A percentile compares a stretch with the other conserved stretches of the same genome.
phyloP scores from a whole-genome alignment of 2,888 invertebrate species.

The Trissonchulus latispiculum region DNA sequence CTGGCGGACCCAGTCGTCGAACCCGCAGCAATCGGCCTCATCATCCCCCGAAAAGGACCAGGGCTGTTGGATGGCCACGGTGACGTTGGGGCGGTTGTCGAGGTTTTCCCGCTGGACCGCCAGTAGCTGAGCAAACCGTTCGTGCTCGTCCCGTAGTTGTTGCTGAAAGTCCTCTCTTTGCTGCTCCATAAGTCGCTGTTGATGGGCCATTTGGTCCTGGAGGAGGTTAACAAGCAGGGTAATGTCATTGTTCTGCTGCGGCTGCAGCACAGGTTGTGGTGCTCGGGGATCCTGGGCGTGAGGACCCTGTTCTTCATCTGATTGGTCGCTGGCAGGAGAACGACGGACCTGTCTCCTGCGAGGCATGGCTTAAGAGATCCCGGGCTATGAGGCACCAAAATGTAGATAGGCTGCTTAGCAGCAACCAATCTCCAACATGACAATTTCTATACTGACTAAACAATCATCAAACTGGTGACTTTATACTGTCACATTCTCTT shows the following conservation, averaged over 20 bases:
- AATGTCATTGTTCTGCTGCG: neutral
- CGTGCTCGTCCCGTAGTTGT: neutral
- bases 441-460: too few relatives aligned
- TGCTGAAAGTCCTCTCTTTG: neutral
- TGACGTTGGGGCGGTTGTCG: neutral
- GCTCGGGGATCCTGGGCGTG: neutral
- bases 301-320: too few relatives aligned
- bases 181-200: neutral
- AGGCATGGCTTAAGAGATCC: neutral
- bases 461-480: too few relatives aligned
- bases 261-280: neutral
- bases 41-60: neutral
- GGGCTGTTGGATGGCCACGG: neutral
- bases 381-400: neutral
- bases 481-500: too few relatives aligned
- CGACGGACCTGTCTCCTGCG: too few relatives aligned
- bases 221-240: neutral
- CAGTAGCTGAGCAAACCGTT: neutral
- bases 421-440: too few relatives aligned
- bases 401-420: neutral
- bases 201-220: neutral
- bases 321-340: too few relatives aligned
- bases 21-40: neutral
- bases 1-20: neutral
- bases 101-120: neutral